phyloP scores from a whole-genome alignment of 1,140 invertebrate species.

The Atta texana region DNA sequence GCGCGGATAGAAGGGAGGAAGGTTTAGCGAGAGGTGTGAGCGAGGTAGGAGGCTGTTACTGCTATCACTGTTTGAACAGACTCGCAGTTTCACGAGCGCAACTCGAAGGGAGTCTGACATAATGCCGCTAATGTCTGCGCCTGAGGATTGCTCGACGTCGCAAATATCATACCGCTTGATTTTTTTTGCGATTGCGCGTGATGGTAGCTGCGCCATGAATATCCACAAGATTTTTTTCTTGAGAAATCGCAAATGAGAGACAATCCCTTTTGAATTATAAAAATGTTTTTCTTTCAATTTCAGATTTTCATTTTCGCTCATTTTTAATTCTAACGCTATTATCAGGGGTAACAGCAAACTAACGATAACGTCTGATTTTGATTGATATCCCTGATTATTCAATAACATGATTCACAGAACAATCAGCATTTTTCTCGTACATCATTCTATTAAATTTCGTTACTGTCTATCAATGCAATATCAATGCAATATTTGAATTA shows the following conservation, averaged over 20 bases:
- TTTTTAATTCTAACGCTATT: neutral
- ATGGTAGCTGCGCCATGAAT: neutral
- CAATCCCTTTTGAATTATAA: conserved; percentile 4
- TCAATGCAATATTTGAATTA: neutral
- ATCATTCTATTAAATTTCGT: neutral
- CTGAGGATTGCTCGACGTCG: conserved; percentile 69
- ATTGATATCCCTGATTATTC: too few species aligned
- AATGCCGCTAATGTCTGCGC: conserved; percentile 81
- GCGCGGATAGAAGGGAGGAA: conserved; percentile 25
- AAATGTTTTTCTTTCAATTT: neutral
- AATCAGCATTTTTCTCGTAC: neutral
- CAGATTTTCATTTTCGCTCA: neutral
- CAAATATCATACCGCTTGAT: conserved; percentile 14
- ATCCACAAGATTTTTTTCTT: neutral
- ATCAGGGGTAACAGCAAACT: neutral
- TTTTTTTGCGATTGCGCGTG: conserved; percentile 19
- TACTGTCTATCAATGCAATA: neutral
- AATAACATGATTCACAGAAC: too few species aligned
- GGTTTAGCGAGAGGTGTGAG: conserved; percentile 59
- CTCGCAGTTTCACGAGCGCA: conserved; percentile 83
- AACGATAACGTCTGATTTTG: neutral
- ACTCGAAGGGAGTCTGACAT: conserved; percentile 80
- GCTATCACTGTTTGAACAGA: conserved; percentile 86
- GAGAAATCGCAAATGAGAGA: neutral
- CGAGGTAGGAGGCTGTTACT: conserved; percentile 80